These are phyloP conservation scores for Phenganax marumi DNA, from an alignment of 92 coral and sea anemone species.

Conservation along the genomic window DNA sequence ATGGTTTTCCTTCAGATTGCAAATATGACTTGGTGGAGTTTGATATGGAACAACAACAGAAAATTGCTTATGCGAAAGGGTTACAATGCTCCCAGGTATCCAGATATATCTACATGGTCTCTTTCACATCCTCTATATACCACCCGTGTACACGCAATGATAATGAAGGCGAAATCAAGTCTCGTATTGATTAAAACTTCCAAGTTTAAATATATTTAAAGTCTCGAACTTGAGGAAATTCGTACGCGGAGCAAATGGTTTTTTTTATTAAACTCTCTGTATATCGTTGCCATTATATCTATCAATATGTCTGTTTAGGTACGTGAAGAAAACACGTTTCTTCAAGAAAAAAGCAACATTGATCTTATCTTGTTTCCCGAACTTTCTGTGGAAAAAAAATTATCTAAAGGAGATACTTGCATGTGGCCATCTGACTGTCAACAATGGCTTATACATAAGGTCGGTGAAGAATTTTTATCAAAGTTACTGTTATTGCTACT, in stretches of 20 bases:
- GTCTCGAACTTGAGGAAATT: too few relatives aligned
- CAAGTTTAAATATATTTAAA: too few relatives aligned
- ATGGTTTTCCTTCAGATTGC: slow-evolving; percentile 72
- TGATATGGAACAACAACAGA: slow-evolving; percentile 66
- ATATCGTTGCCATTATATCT: slow-evolving; percentile 1
- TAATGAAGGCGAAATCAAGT: too few relatives aligned
- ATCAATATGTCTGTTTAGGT: slow-evolving; percentile 52
- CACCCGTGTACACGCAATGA: too few relatives aligned
- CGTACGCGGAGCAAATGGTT: too few relatives aligned
- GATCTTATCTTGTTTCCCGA: slow-evolving; percentile 84
- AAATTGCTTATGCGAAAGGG: slow-evolving; percentile 67
- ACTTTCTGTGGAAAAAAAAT: slow-evolving; percentile 63
- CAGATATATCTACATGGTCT: neutral
- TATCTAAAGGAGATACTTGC: slow-evolving; percentile 62
- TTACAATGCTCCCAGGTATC: slow-evolving; percentile 59
- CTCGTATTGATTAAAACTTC: too few relatives aligned
- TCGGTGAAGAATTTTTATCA: neutral
- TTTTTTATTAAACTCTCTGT: neutral
- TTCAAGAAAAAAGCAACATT: slow-evolving; percentile 69
- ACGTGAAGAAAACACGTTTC: slow-evolving; percentile 70
- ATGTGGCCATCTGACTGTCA: slow-evolving; percentile 88
- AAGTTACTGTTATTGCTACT: slow-evolving; percentile 47
- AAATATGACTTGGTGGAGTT: slow-evolving; percentile 65
- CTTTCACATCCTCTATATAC: too few relatives aligned
- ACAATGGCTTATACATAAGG: slow-evolving; percentile 86